Conservation (phyloP, 2,113 vertebrate species). For the Grammomys dolichurus region DNA sequence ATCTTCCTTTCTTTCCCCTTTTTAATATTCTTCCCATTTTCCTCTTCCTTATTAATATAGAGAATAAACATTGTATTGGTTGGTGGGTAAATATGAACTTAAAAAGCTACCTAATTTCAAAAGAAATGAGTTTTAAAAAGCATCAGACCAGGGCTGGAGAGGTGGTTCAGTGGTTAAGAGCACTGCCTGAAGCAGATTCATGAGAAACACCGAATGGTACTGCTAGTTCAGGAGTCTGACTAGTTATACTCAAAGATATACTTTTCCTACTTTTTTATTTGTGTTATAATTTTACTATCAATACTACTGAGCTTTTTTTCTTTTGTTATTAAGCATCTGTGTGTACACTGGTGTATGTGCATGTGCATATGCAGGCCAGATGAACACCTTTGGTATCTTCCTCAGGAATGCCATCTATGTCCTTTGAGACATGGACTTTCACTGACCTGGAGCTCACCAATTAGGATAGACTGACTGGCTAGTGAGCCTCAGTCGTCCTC, state of each 20-base stretch:
- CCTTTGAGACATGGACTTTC: neutral
- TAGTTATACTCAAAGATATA: conserved; percentile 48
- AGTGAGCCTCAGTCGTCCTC: neutral
- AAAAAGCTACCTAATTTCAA: conserved; percentile 41
- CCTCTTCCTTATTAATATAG: conserved; percentile 33
- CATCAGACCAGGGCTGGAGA: neutral
- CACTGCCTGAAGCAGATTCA: conserved; percentile 6
- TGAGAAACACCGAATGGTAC: neutral
- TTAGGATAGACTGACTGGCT: neutral
- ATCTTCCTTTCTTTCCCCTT: conserved; percentile 17
- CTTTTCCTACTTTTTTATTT: neutral
- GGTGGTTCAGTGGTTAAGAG: no score
- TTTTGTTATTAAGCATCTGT: neutral
- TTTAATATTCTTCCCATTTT: neutral
- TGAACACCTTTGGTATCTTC: neutral
- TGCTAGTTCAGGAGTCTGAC: conserved; percentile 5
- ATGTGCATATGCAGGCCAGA: neutral
- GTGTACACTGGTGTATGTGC: neutral
- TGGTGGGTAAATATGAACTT: conserved; percentile 18
- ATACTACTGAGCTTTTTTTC: neutral
- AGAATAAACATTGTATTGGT: conserved; percentile 47
- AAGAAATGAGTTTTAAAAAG: conserved; percentile 16
- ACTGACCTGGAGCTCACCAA: neutral
- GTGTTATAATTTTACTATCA: conserved; percentile 60
- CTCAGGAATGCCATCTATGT: neutral